A percentile compares a stretch with the other conserved stretches of the same genome.
Evolutionary conservation across 2,888 invertebrate species (phyloP).

Genomic region (Lepidochrysops patricia): DNA sequence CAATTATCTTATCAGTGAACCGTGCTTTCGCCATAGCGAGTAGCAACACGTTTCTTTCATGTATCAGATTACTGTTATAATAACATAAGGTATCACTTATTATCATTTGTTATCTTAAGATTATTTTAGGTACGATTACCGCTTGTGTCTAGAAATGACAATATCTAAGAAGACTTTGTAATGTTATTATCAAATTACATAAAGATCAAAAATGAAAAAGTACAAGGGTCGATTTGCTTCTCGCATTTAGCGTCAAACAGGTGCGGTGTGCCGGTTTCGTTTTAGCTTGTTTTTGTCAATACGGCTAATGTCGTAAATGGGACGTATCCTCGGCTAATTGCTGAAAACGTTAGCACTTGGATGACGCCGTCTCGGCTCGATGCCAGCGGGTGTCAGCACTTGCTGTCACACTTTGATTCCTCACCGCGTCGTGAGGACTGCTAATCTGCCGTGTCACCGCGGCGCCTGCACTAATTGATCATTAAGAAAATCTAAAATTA

Average conservation of each 20-base stretch:
- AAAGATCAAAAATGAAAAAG: too few species aligned
- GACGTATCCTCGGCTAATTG: not conserved
- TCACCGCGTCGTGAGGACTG: too few species aligned
- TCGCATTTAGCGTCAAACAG: too few species aligned
- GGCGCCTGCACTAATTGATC: slow-evolving; percentile 21
- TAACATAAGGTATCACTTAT: not conserved
- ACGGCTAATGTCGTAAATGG: too few species aligned
- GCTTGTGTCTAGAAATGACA: not conserved
- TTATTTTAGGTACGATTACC: not conserved
- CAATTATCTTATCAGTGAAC: not conserved
- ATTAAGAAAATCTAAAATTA: not conserved
- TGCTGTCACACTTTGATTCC: too few species aligned
- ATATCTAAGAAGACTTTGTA: too few species aligned
- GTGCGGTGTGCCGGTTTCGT: too few species aligned
- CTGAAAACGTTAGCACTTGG: not conserved
- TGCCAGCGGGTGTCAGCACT: not conserved
- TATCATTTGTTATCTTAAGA: not conserved
- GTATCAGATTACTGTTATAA: not conserved
- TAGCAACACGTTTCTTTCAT: not conserved
- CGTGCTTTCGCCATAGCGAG: not conserved
- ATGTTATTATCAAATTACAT: too few species aligned
- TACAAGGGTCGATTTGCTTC: too few species aligned
- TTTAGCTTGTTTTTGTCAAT: too few species aligned
- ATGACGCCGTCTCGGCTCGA: not conserved
- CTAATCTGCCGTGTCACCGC: slow-evolving; percentile 18